phyloP scores from a whole-genome alignment of 2,797 vertebrate species.

The Darevskia nairensis region DNA sequence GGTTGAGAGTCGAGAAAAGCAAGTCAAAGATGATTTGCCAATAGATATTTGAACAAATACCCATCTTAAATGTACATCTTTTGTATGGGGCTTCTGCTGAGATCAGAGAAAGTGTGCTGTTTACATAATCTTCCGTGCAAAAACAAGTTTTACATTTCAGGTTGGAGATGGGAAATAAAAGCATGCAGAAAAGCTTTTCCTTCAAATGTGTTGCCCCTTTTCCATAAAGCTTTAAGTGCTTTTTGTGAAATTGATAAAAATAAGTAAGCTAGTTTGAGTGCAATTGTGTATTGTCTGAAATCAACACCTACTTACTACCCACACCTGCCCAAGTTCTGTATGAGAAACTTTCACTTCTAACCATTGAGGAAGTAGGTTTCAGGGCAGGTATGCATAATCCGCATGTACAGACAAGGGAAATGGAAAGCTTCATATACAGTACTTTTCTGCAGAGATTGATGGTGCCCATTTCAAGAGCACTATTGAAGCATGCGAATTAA shows the following conservation, averaged over 20 bases:
- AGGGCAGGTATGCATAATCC: background rate
- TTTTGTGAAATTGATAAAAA: conserved; percentile 31
- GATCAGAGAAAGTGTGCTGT: conserved; percentile 57
- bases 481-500: background rate
- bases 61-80: conserved; percentile 68
- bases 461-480: background rate
- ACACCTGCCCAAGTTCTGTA: background rate
- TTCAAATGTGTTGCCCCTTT: conserved; percentile 46
- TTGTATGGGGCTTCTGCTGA: conserved; percentile 67
- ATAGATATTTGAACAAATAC: conserved; percentile 82
- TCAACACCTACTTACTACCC: background rate
- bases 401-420: background rate
- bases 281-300: background rate
- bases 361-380: background rate
- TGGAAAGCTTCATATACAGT: no score
- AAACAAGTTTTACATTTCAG: conserved; percentile 70
- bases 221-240: conserved; percentile 44
- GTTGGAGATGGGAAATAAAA: conserved; percentile 79
- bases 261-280: conserved; percentile 17
- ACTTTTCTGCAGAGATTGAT: background rate
- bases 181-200: conserved; percentile 65
- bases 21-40: conserved; percentile 84
- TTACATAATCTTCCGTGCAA: conserved; percentile 74
- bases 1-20: conserved; percentile 97
- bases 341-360: background rate